Evolutionary conservation across 2,888 invertebrate genomes (phyloP).

Genomic region (Volucella inanis): DNA sequence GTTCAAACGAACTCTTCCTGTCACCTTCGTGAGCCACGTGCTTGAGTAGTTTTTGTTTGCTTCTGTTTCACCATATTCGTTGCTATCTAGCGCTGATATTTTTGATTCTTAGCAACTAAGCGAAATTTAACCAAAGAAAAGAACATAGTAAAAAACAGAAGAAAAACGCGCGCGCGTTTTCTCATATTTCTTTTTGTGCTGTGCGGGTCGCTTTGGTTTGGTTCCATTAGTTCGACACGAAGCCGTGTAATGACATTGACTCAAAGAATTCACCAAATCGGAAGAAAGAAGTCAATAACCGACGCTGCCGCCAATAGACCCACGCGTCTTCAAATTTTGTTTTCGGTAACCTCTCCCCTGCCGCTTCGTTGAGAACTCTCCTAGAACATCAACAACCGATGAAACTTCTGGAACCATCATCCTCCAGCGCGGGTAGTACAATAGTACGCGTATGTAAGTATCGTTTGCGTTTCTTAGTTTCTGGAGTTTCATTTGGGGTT

Average conservation of each 20-base stretch:
- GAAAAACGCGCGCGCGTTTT: slow-evolving; percentile 38
- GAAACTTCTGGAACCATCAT: too few species aligned
- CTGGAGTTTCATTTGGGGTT: slow-evolving; percentile 34
- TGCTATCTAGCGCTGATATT: slow-evolving; percentile 10
- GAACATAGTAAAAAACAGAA: slow-evolving; percentile 1
- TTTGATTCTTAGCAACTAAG: not conserved
- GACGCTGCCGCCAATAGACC: slow-evolving; percentile 45
- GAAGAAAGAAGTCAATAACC: slow-evolving; percentile 67
- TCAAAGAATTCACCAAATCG: slow-evolving; percentile 19
- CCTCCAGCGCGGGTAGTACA: too few species aligned
- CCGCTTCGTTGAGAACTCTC: not conserved
- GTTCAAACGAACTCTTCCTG: slow-evolving; percentile 36
- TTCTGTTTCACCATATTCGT: slow-evolving; percentile 15
- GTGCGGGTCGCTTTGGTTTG: not conserved
- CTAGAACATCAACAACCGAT: not conserved
- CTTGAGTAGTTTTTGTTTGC: slow-evolving; percentile 33
- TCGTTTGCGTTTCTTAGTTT: slow-evolving; percentile 33
- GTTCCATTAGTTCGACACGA: not conserved
- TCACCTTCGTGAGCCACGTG: slow-evolving; percentile 42
- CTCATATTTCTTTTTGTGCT: slow-evolving; percentile 4
- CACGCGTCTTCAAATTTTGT: slow-evolving; percentile 51
- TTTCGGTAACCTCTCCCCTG: slow-evolving; percentile 10
- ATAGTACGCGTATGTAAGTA: too few species aligned
- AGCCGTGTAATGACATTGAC: slow-evolving; percentile 30
- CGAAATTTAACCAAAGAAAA: not conserved